Conservation (phyloP, 1,140 invertebrate species). For the Trialeurodes vaporariorum region DNA sequence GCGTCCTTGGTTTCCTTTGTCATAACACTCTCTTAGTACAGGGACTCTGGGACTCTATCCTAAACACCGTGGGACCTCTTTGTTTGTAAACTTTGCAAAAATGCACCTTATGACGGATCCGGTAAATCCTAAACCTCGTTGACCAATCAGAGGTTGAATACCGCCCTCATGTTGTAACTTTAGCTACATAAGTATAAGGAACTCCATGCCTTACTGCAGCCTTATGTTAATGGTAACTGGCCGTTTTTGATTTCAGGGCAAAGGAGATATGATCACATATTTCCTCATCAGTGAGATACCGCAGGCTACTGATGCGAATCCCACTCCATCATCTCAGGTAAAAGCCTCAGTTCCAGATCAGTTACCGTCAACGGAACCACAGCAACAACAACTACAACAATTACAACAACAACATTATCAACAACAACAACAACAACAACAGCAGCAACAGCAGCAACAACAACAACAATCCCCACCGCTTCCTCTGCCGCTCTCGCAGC, state of each 20-base stretch:
- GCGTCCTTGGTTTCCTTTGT: too few relatives aligned
- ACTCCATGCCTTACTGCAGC: constrained; percentile 9
- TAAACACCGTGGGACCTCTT: not conserved
- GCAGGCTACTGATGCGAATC: constrained; percentile 5
- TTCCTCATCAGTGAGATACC: constrained; percentile 67
- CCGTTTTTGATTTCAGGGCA: constrained; percentile 47
- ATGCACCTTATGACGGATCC: not conserved
- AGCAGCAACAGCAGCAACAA: constrained; percentile 10
- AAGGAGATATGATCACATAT: constrained; percentile 78
- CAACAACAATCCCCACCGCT: too few relatives aligned
- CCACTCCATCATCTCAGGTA: not conserved
- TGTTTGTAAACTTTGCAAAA: not conserved
- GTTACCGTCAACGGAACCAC: not conserved
- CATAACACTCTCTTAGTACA: too few relatives aligned
- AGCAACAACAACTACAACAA: not conserved
- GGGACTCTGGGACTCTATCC: not conserved
- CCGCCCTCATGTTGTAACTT: not conserved
- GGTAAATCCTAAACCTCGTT: too few relatives aligned
- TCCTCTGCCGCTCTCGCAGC: too few relatives aligned
- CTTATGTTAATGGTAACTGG: constrained; percentile 6
- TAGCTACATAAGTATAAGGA: constrained; percentile 6
- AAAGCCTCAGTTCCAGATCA: not conserved
- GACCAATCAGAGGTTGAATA: not conserved
- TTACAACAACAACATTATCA: constrained; percentile 11
- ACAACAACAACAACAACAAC: constrained; percentile 15